Percentiles rank a stretch among this genome's conserved stretches.
Evolutionary conservation across 2,113 vertebrate genomes (phyloP).

Genomic region (Alethe diademata): DNA sequence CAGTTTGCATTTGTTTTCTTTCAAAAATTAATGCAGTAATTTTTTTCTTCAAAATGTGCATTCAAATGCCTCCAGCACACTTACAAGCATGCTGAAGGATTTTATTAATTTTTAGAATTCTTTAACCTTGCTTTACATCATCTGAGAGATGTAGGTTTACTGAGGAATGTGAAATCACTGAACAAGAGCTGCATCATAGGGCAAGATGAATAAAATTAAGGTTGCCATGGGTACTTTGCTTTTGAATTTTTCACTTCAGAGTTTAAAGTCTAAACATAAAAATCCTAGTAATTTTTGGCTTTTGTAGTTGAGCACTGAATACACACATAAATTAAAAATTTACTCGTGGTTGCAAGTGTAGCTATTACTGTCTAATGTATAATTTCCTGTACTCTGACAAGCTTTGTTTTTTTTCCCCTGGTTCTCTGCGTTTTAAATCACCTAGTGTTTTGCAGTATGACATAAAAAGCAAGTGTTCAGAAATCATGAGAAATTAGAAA

Average conservation of each 20-base stretch:
- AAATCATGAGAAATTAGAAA: not conserved
- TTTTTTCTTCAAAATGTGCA: not conserved
- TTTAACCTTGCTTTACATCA: constrained; percentile 23
- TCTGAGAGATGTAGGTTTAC: not conserved
- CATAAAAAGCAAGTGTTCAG: constrained; percentile 64
- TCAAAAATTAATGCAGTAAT: not conserved
- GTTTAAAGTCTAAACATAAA: constrained; percentile 49
- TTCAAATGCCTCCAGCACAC: not conserved
- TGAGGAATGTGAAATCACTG: not conserved
- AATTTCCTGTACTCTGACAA: not conserved
- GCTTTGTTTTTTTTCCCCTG: constrained; percentile 28
- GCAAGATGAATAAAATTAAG: constrained; percentile 24
- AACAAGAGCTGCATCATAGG: not conserved
- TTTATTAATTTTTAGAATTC: constrained; percentile 4
- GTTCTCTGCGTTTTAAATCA: constrained; percentile 55
- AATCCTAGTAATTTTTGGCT: constrained; percentile 28
- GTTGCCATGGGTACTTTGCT: constrained; percentile 19
- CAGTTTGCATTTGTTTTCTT: not conserved
- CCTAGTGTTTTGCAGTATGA: constrained; percentile 13
- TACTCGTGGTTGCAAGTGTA: not conserved
- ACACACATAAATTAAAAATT: constrained; percentile 9
- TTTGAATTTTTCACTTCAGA: constrained; percentile 2
- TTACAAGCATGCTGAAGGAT: not conserved
- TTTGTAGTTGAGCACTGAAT: constrained; percentile 5
- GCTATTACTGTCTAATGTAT: constrained; percentile 22